phyloP scores from a whole-genome alignment of 2,113 vertebrate genomes.

The Bubo blakistoni region DNA sequence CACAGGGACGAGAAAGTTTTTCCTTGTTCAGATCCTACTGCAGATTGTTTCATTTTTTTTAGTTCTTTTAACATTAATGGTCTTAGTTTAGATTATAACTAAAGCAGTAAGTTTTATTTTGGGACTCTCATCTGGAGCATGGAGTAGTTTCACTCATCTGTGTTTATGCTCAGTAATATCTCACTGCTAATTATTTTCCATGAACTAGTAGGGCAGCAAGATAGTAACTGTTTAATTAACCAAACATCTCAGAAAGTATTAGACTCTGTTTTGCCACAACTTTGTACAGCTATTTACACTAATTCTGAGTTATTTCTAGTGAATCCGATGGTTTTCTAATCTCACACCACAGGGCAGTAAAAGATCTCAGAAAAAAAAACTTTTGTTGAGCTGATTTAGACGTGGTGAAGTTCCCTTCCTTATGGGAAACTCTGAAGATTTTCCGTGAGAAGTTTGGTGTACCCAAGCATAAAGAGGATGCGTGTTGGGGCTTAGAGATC shows the following conservation, averaged over 20 bases:
- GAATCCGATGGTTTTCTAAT: not conserved
- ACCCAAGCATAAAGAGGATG: not conserved
- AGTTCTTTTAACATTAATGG: not conserved
- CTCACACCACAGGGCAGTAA: not conserved
- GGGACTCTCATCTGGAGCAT: not conserved
- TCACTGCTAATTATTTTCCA: not conserved
- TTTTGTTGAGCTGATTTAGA: not conserved
- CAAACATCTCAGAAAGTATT: not conserved
- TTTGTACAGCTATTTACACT: not conserved
- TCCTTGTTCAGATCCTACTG: not conserved
- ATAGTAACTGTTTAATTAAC: not conserved
- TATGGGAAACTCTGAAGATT: not conserved
- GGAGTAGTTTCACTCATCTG: not conserved
- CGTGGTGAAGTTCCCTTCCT: accelerated
- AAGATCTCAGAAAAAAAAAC: not conserved
- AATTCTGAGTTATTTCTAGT: not conserved
- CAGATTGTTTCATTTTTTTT: not conserved
- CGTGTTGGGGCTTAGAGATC: not conserved
- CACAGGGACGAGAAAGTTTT: not conserved
- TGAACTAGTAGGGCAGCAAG: not conserved
- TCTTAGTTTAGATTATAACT: not conserved
- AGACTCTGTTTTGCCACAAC: not conserved
- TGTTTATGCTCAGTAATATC: not conserved
- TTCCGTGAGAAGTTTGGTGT: not conserved
- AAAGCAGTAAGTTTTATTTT: not conserved